Percentiles rank a stretch among this genome's conserved stretches.
phyloP scores from a whole-genome alignment of 2,888 invertebrate genomes.

The Lepidocyrtinus sp. region DNA sequence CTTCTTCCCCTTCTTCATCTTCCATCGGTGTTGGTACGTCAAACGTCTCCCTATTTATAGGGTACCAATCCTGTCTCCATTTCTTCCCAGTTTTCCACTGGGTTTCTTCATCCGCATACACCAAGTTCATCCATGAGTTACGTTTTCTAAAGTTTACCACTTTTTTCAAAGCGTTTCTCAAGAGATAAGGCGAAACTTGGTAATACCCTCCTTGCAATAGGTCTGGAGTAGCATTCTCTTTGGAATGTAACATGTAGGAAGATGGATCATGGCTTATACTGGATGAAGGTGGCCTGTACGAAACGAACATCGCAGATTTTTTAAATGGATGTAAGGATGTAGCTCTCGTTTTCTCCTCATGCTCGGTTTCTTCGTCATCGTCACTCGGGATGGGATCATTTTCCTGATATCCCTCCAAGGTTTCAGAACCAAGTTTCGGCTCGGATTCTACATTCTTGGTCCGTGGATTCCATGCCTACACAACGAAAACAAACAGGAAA shows the following conservation, averaged over 20 bases:
- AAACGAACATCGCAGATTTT: background rate
- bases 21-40: too few relatives aligned
- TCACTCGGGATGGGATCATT: background rate
- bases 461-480: background rate
- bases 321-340: too few relatives aligned
- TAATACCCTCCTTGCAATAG: constrained; percentile 61
- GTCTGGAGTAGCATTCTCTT: background rate
- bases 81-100: constrained; percentile 66
- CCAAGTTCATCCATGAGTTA: constrained; percentile 36
- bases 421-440: background rate
- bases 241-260: background rate
- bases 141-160: constrained; percentile 41
- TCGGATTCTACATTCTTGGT: constrained; percentile 14
- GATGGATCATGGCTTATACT: background rate
- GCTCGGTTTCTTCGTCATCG: background rate
- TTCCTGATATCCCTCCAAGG: background rate
- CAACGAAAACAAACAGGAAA: background rate
- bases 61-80: constrained; percentile 67
- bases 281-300: background rate
- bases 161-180: constrained; percentile 58
- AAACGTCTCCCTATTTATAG: too few relatives aligned
- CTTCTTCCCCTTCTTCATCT: background rate
- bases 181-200: constrained; percentile 56
- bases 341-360: background rate
- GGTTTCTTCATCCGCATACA: constrained; percentile 53